These are phyloP conservation scores for Psilopogon haemacephalus DNA, from an alignment of 2,113 vertebrate species.

Conservation along the genomic window DNA sequence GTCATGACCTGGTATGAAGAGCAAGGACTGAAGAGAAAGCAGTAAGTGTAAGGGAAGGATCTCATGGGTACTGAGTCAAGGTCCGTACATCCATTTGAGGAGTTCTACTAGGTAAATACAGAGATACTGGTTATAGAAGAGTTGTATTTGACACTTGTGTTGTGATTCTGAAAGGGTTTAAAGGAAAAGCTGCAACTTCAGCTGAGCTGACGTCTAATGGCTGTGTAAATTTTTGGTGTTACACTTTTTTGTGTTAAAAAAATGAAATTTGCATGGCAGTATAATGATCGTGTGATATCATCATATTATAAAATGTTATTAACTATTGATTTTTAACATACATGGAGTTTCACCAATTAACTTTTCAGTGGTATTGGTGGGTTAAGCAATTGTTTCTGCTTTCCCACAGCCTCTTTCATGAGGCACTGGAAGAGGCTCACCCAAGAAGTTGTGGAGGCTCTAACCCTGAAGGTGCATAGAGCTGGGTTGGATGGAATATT, in stretches of 20 bases:
- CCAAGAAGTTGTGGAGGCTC: too few relatives aligned
- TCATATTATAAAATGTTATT: neutral
- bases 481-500: too few relatives aligned
- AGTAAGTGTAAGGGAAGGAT: neutral
- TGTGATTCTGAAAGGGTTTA: neutral
- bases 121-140: neutral
- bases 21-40: neutral
- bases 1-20: neutral
- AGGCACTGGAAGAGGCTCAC: too few relatives aligned
- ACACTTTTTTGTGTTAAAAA: too few relatives aligned
- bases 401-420: fast-evolving
- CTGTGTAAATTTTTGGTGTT: neutral
- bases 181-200: neutral
- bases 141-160: neutral
- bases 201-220: neutral
- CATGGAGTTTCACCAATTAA: neutral
- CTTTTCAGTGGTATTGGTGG: neutral
- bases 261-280: neutral
- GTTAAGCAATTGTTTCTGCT: neutral
- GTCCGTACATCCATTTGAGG: neutral
- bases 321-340: neutral
- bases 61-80: neutral
- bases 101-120: neutral
- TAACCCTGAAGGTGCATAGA: too few relatives aligned
- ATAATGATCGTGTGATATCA: neutral